Percentiles rank a stretch among this genome's conserved stretches.
phyloP scores from a whole-genome alignment of 2,888 invertebrate genomes.

The Clepsis dumicolana region DNA sequence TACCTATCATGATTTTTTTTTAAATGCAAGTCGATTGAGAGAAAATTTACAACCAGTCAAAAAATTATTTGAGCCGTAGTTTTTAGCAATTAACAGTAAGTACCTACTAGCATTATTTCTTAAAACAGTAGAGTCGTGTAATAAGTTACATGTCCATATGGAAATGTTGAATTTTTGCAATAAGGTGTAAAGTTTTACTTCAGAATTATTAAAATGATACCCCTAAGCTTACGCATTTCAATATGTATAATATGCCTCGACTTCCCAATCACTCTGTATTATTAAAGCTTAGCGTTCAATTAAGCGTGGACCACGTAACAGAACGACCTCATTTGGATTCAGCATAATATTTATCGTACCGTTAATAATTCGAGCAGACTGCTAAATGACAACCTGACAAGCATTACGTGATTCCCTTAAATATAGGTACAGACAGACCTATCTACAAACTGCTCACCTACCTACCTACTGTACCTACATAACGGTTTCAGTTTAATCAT shows the following conservation, averaged over 20 bases:
- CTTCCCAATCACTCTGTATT: not conserved
- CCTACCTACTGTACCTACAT: too few relatives aligned
- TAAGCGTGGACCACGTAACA: conserved; percentile 1
- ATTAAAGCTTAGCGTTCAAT: conserved; percentile 5
- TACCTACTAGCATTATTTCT: too few relatives aligned
- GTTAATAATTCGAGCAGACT: conserved; percentile 20
- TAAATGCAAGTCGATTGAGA: too few relatives aligned
- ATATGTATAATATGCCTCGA: not conserved
- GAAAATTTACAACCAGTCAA: too few relatives aligned
- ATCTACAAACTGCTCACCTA: too few relatives aligned
- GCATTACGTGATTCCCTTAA: not conserved
- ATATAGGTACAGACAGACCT: too few relatives aligned
- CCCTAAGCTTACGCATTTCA: not conserved
- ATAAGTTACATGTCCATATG: too few relatives aligned
- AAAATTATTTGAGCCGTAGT: too few relatives aligned
- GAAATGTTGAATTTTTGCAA: not conserved
- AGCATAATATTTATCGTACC: conserved; percentile 17
- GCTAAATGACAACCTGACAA: conserved; percentile 7
- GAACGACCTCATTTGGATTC: conserved; percentile 8
- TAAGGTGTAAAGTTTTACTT: not conserved
- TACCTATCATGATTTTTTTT: too few relatives aligned
- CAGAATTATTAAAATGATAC: not conserved
- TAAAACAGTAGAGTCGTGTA: too few relatives aligned
- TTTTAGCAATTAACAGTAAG: too few relatives aligned
- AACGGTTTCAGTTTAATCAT: too few relatives aligned